Base-by-base conservation (phyloP, 2,113 vertebrate species). In the Myotis lucifugus region DNA sequence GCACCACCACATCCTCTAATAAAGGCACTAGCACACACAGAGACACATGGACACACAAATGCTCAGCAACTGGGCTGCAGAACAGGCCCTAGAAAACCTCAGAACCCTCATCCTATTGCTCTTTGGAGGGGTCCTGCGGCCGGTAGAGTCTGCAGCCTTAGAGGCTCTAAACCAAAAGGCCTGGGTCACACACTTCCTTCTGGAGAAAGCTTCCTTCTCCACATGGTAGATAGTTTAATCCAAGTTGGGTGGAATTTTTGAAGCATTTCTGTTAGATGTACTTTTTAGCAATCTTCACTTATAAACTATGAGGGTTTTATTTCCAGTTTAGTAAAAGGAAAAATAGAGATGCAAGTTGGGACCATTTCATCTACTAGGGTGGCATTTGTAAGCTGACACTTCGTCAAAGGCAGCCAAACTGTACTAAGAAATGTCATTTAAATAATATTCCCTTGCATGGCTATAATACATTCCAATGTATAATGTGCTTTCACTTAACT, bases 1-100 rank as follows among this genome's bases (percentile, higher is more conserved):
- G 85, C 54, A 66, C 84, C 5, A 92, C 81, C 91, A 93, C 92
- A 93, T 94, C 81, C 90, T 90, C 88, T 83, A 79, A 94, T 85
- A 85, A 95, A 82, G 0, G 59, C 81, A 73, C 8, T 4, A 37
- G 46, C 59, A 82, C 66, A 59, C 32, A 64, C 8, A 3, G 37
- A 74, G 48, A 88, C 85, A 86, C 29, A 61, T 0, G 0, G 29
- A 27, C 32, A 52, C 40, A 90, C 46, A 42, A 19, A 76, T 0
- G 1, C 40, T 70, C 34, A 5, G 40, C 10, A 34, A 32, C 69
- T 4, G 9, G 32, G 76, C 37, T 66, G 3, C 11, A 67, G 77
- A 87, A 13, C 54, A 82, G 3, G 1, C 42, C 29, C 37, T 34
- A 15, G 23, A 66, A 83, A 87, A 37, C 14, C 64, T 59, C 25